Base-by-base conservation (phyloP, 1,140 invertebrate genomes). In the Panulirus ornatus region DNA sequence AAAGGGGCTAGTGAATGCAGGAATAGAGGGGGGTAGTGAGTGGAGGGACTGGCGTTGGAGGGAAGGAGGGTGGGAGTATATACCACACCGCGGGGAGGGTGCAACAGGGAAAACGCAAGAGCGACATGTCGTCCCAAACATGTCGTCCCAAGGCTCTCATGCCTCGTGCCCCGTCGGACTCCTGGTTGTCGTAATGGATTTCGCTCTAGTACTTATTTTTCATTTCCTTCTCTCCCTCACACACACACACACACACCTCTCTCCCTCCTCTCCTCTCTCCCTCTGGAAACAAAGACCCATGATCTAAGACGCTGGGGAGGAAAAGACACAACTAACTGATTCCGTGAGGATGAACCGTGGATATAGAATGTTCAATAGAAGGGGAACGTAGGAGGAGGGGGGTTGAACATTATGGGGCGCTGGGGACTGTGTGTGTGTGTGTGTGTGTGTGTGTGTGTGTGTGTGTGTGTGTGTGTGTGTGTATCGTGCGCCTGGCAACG, bases 401-500 rank as follows among this genome's bases (percentile, higher is more conserved):
- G n/a, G n/a, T n/a, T n/a, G 87, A 89, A 89, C 87, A 89, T 89
- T 89, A 75, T n/a, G n/a, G n/a, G n/a, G n/a, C n/a, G n/a, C n/a
- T n/a, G n/a, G n/a, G n/a, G n/a, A n/a, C n/a, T n/a, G n/a, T n/a
- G n/a, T n/a, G n/a, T n/a, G n/a, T n/a, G n/a, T n/a, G n/a, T n/a
- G n/a, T n/a, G n/a, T n/a, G n/a, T n/a, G n/a, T n/a, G n/a, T n/a
- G n/a, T n/a, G n/a, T n/a, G n/a, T n/a, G n/a, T n/a, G n/a, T n/a
- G n/a, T n/a, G n/a, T n/a, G n/a, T n/a, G n/a, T n/a, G n/a, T n/a
- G n/a, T 51, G 42, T 40, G 66, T 16, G 42, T 51, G 40, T 42
- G 38, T 84, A 71, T 84, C 83, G 87, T 63, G 58, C 78, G 40
- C 83, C 78, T 89, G 79, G 87, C 87, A 89, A 89, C 87, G 36